phyloP scores from a whole-genome alignment of 2,797 vertebrate genomes.

The Orestias chungarensis region DNA sequence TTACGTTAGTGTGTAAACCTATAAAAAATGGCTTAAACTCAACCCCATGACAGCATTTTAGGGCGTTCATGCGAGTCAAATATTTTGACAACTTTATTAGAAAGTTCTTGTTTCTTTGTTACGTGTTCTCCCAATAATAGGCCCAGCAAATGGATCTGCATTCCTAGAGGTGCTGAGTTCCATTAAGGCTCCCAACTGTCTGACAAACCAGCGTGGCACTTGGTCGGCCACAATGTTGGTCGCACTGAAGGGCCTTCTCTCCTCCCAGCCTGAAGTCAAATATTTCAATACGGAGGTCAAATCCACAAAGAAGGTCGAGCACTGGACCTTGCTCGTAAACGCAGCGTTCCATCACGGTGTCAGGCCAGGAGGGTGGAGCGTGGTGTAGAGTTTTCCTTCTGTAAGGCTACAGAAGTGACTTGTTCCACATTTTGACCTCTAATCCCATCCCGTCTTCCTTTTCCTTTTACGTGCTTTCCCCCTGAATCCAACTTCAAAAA shows the following conservation, averaged over 20 bases:
- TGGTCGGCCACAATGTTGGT: slow-evolving; percentile 48
- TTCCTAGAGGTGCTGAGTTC: slow-evolving; percentile 68
- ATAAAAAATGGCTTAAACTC: background rate
- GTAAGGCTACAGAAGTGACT: slow-evolving; percentile 26
- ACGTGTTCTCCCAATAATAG: slow-evolving; percentile 24
- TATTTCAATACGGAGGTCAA: slow-evolving; percentile 63
- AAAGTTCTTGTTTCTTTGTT: slow-evolving; percentile 16
- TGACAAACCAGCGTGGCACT: slow-evolving; percentile 51
- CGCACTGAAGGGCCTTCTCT: slow-evolving; percentile 26
- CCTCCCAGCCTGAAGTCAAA: slow-evolving; percentile 48
- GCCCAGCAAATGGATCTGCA: slow-evolving; percentile 58
- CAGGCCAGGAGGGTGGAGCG: slow-evolving; percentile 40
- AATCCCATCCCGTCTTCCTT: slow-evolving; percentile 62
- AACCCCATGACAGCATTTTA: slow-evolving; percentile 7
- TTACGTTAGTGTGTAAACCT: background rate
- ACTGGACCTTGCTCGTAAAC: slow-evolving; percentile 39
- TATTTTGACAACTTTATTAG: slow-evolving; percentile 1
- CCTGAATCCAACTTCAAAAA: slow-evolving; percentile 43
- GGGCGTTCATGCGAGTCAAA: slow-evolving; percentile 6
- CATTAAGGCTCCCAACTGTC: slow-evolving; percentile 60
- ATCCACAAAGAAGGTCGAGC: slow-evolving; percentile 41
- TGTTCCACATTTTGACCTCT: slow-evolving; percentile 26
- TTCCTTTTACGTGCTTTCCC: slow-evolving; percentile 38
- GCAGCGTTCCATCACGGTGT: slow-evolving; percentile 43
- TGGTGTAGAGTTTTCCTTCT: slow-evolving; percentile 50